Evolutionary conservation across 53 echinoderm and acorn worm species (phyloP).

Genomic region (Paracentrotus lividus): DNA sequence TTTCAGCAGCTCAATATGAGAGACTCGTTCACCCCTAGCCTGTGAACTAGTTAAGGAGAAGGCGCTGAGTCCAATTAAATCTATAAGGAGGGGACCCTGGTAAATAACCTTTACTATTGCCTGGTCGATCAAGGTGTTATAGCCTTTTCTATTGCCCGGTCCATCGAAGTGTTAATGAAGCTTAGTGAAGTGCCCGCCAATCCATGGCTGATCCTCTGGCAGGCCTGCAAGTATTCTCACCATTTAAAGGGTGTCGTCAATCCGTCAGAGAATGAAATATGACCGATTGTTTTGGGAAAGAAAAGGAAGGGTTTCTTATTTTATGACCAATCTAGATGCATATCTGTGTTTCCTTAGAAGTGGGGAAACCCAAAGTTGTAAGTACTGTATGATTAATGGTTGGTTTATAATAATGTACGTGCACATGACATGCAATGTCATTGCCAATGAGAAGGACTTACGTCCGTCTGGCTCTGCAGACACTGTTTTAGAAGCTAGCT

Average conservation of each 20-base stretch:
- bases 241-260: conserved; percentile 1
- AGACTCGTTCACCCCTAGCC: neutral
- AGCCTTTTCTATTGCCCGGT: neutral
- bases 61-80: conserved; percentile 30
- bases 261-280: neutral
- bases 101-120: conserved; percentile 27
- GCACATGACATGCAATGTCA: too few species aligned
- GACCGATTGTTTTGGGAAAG: neutral
- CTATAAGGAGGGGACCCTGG: neutral
- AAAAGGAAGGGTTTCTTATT: neutral
- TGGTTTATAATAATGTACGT: too few species aligned
- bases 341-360: too few species aligned
- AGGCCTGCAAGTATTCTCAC: neutral
- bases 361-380: neutral
- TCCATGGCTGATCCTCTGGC: conserved; percentile 25
- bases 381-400: too few species aligned
- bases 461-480: too few species aligned
- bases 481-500: too few species aligned
- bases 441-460: too few species aligned
- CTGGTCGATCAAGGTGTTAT: conserved; percentile 40
- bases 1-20: too few species aligned
- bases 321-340: neutral
- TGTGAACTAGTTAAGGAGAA: conserved; percentile 9
- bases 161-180: conserved; percentile 52
- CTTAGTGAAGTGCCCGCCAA: neutral